Conservation (phyloP, 2,888 invertebrate genomes). For the Ischnura elegans region DNA sequence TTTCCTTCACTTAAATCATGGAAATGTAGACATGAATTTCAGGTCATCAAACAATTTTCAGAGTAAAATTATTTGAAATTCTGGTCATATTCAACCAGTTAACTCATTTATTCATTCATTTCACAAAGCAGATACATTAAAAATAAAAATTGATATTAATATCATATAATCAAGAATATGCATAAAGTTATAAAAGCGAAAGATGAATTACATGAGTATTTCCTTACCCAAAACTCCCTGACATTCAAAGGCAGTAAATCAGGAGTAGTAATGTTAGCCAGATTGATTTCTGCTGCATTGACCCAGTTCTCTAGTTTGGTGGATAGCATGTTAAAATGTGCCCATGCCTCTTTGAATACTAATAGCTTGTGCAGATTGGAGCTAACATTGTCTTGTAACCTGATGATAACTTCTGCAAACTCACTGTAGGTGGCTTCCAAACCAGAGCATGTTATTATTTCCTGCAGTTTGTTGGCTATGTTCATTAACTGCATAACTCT, state of each 20-base stretch:
- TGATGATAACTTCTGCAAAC: constrained; percentile 85
- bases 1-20: not conserved
- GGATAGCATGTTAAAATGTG: constrained; percentile 85
- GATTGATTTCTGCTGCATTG: constrained; percentile 85
- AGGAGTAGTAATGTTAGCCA: constrained; percentile 83
- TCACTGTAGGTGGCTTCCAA: constrained; percentile 87
- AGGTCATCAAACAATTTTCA: too few relatives aligned
- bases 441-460: constrained; percentile 86
- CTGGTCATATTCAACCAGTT: too few relatives aligned
- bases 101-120: too few relatives aligned
- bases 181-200: too few relatives aligned
- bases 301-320: constrained; percentile 89
- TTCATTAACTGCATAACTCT: constrained; percentile 87
- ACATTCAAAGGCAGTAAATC: constrained; percentile 85
- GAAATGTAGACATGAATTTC: not conserved
- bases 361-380: constrained; percentile 85
- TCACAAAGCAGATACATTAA: too few relatives aligned
- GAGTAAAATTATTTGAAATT: too few relatives aligned
- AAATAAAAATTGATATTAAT: too few relatives aligned
- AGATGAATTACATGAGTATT: not conserved
- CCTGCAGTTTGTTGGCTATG: constrained; percentile 87
- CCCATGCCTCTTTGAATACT: constrained; percentile 79
- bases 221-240: constrained; percentile 88
- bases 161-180: not conserved
- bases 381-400: constrained; percentile 88